Conservation (phyloP, 2,113 vertebrate genomes). For the Coregonus clupeaformis region DNA sequence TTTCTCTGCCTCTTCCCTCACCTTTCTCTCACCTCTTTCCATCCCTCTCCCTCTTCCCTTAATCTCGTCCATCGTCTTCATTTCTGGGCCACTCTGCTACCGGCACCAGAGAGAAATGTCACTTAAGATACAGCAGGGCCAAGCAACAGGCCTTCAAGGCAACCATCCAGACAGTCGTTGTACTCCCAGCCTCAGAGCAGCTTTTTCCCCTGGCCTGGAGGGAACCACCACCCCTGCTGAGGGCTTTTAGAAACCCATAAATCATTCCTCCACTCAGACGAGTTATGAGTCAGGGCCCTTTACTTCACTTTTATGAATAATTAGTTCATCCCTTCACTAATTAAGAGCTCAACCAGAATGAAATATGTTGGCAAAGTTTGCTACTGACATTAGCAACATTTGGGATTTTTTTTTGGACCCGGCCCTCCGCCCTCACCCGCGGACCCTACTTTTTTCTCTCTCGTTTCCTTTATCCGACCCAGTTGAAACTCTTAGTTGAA, state of each 20-base stretch:
- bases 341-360: conserved; percentile 51
- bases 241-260: conserved; percentile 48
- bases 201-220: conserved; percentile 26
- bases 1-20: not conserved
- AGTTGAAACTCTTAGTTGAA: conserved; percentile 11
- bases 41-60: not conserved
- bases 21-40: not conserved
- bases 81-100: conserved; percentile 10
- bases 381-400: conserved; percentile 28
- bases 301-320: conserved; percentile 64
- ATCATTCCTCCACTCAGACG: conserved; percentile 50
- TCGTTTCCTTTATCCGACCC: not conserved
- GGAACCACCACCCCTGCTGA: conserved; percentile 23
- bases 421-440: not conserved
- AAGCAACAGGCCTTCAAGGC: not conserved
- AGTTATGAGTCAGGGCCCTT: conserved; percentile 35
- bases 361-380: conserved; percentile 14
- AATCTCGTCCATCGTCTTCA: not conserved
- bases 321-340: conserved; percentile 38
- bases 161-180: conserved; percentile 5
- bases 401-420: conserved; percentile 1
- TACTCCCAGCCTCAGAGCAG: conserved; percentile 26
- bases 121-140: conserved; percentile 16
- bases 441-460: not conserved
- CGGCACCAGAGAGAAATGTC: conserved; percentile 23